Evolutionary conservation across 2,113 vertebrate species (phyloP), one percentile per base, ranked within the genome.

Genomic region (Amblyopsis rosae): DNA sequence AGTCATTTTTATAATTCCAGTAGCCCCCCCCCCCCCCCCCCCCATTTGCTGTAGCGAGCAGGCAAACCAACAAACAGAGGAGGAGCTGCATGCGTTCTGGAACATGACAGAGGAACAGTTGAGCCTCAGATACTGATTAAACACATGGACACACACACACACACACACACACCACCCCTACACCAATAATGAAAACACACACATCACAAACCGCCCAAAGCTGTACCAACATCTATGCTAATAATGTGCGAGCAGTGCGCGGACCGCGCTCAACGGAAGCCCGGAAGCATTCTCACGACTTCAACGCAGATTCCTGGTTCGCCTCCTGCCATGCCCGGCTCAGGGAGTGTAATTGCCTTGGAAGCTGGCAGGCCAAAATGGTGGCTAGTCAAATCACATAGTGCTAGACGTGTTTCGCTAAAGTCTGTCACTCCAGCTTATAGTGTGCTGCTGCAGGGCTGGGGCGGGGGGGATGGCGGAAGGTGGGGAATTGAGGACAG

Each of bases 21-120:
- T 63, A 74, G 70, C 86, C 76, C 84, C 86, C 75, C 77, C 69
- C 85, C 84, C 86, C 75, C 77, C 69, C 86, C 79, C 72, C 77
- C 72, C 72, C 79, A 70, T 67, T 68, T 81, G 75, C 82, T 41
- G 35, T 41, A 73, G 46, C 70, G 67, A 61, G 16, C 62, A 41
- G 9, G 12, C 58, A 59, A 0, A 50, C 51, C n/a, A 50, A 64
- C 35, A 49, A 6, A 19, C 19, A 15, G 62, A 59, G 35, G 35
- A 41, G 35, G 35, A 41, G 35, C 35, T 59, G 58, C 55, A 15
- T 51, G 10, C 59, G 63, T 69, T 62, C 48, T 66, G 33, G 13
- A 74, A 33, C 16, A 47, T 17, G 51, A 56, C 54, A 69, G 50
- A 45, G 50, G 41, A 76, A 62, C 45, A 3, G 6, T 64, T 4